Evolutionary conservation across 2,888 invertebrate genomes (phyloP), one percentile per base, ranked within the genome.

Genomic region (Exocentrus adspersus): DNA sequence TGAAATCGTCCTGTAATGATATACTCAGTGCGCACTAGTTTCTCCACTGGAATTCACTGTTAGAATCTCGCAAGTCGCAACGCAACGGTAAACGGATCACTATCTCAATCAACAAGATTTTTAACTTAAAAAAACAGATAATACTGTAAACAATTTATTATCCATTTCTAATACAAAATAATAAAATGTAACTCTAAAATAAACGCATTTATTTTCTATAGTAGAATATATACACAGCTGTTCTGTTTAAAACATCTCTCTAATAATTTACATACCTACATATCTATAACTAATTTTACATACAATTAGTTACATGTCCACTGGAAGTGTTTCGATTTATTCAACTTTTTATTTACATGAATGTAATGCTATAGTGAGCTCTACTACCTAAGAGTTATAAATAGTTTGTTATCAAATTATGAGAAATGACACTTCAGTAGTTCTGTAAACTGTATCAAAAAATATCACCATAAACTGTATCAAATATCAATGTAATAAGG

Each of bases 271-370:
- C 67, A 67, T 48, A n/a, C n/a, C n/a, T n/a, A 61, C 42, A 46
- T 46, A 48, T 41, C 62, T 64, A 59, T 62, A 54, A 41, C 64
- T 64, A 64, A 54, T 60, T n/a, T 41, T 52, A 50, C 51, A 41
- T 53, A 60, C 61, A 37, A 48, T 56, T 32, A 60, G 60, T 60
- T 57, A 64, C 59, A 62, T 66, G 65, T 64, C 68, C 70, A 72
- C 71, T 71, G 73, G 73, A 73, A 73, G 73, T 72, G 69, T 70
- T 66, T 67, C 69, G 73, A 73, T 73, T 73, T 72, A 66, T 56
- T 67, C 64, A 70, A 68, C 46, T 32, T 61, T 69, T 63, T 73
- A 73, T 73, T 58, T 73, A 73, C 73, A 73, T 69, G 59, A 66
- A 67, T 65, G 60, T 50, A 63, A 63, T 64, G 62, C 14, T 63